phyloP scores from a whole-genome alignment of 2,113 vertebrate species.

The Pseudorhombus dupliciocellatus region DNA sequence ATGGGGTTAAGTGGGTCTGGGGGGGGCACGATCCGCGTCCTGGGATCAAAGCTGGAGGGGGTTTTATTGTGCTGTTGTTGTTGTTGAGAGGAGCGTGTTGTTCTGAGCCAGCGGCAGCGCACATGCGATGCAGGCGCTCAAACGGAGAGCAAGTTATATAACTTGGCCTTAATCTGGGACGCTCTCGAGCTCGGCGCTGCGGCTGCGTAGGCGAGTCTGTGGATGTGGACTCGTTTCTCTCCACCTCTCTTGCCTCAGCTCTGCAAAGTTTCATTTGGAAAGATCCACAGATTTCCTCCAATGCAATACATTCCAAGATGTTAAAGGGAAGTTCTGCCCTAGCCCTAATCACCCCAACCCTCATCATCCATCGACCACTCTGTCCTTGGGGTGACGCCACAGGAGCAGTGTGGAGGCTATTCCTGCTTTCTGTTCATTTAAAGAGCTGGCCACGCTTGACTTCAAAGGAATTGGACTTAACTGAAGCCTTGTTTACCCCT shows the following conservation, averaged over 20 bases:
- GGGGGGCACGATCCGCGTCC: no score
- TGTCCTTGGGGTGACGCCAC: no score
- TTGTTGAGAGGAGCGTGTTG: background rate
- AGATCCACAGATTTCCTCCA: background rate
- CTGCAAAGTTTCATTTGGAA: background rate
- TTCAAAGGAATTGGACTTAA: no score
- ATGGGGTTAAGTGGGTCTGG: background rate
- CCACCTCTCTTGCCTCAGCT: constrained; percentile 1
- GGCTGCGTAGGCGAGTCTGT: constrained; percentile 62
- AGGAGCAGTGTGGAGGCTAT: no score
- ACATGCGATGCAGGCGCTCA: constrained; percentile 54
- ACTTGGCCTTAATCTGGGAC: constrained; percentile 80
- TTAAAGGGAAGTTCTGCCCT: no score
- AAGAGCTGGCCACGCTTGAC: no score
- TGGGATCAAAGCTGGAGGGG: no score
- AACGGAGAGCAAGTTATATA: constrained; percentile 81
- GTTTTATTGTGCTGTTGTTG: background rate
- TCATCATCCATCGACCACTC: no score
- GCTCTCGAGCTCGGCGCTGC: constrained; percentile 58
- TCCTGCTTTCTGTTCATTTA: no score
- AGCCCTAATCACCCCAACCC: no score
- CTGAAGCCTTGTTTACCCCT: no score
- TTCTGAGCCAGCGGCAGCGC: constrained; percentile 11
- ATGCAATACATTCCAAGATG: background rate
- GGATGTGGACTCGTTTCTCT: constrained; percentile 28